Conservation (phyloP, 2,888 invertebrate genomes). For the Beris chalybata region DNA sequence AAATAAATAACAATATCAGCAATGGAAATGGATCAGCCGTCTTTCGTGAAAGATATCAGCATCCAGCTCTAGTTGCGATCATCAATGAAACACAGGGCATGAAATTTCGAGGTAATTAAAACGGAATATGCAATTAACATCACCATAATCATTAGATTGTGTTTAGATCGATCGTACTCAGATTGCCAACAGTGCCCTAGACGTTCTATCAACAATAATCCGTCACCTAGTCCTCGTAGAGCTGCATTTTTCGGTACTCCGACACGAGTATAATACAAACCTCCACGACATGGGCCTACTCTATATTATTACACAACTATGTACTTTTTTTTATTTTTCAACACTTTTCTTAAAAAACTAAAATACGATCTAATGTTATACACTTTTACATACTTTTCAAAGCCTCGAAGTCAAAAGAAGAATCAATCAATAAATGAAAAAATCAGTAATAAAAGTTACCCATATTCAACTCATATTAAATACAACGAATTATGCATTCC, state of each 20-base stretch:
- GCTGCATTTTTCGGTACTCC: conserved; percentile 53
- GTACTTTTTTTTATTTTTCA: too few relatives aligned
- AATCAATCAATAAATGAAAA: too few relatives aligned
- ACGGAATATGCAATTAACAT: background rate
- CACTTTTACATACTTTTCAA: too few relatives aligned
- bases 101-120: conserved; percentile 52
- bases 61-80: conserved; percentile 55
- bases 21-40: conserved; percentile 47
- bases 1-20: conserved; percentile 47
- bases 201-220: conserved; percentile 46
- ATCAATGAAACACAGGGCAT: conserved; percentile 55
- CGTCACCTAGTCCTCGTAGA: conserved; percentile 46
- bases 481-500: too few relatives aligned
- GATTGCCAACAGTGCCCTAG: conserved; percentile 59
- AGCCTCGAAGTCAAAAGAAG: too few relatives aligned
- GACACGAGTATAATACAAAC: conserved; percentile 51
- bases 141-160: background rate
- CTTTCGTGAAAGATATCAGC: conserved; percentile 54
- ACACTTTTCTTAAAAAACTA: too few relatives aligned
- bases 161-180: conserved; percentile 63
- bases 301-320: too few relatives aligned
- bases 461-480: too few relatives aligned
- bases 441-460: too few relatives aligned
- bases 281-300: too few relatives aligned
- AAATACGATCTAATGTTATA: too few relatives aligned